Evolutionary conservation across 2,888 invertebrate genomes (phyloP).

Genomic region (Sesamia inferens): DNA sequence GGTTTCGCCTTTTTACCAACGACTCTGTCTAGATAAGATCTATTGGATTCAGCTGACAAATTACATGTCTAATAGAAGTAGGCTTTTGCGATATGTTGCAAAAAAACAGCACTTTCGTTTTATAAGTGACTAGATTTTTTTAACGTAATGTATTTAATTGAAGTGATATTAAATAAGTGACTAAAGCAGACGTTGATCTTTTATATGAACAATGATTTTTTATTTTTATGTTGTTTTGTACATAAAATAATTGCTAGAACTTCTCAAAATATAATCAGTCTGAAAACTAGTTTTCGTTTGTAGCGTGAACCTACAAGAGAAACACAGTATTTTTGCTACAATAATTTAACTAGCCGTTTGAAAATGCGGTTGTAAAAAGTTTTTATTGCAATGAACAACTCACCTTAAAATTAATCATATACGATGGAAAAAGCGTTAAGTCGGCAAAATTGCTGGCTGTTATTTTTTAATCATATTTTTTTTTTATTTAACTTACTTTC

Average conservation of each 20-base stretch:
- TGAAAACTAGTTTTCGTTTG: neutral
- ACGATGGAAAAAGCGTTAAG: neutral
- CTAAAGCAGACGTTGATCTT: neutral
- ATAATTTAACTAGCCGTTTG: slow-evolving; percentile 25
- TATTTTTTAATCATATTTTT: slow-evolving; percentile 11
- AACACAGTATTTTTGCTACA: slow-evolving; percentile 4
- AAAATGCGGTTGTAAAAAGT: slow-evolving; percentile 18
- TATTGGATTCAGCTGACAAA: neutral
- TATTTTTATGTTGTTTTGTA: neutral
- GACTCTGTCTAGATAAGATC: neutral
- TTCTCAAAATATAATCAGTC: neutral
- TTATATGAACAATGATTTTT: neutral
- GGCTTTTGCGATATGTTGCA: neutral
- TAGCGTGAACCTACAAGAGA: no score
- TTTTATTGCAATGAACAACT: slow-evolving; percentile 20
- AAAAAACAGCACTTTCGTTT: neutral
- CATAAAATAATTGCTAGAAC: neutral
- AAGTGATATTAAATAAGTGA: neutral
- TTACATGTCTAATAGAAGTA: neutral
- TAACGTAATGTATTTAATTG: neutral
- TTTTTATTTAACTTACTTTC: neutral
- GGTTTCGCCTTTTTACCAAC: neutral
- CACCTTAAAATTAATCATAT: slow-evolving; percentile 13
- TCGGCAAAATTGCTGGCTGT: slow-evolving; percentile 7
- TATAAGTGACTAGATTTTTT: neutral